Conservation (phyloP, 2,888 invertebrate genomes). For the Drosophila merina region DNA sequence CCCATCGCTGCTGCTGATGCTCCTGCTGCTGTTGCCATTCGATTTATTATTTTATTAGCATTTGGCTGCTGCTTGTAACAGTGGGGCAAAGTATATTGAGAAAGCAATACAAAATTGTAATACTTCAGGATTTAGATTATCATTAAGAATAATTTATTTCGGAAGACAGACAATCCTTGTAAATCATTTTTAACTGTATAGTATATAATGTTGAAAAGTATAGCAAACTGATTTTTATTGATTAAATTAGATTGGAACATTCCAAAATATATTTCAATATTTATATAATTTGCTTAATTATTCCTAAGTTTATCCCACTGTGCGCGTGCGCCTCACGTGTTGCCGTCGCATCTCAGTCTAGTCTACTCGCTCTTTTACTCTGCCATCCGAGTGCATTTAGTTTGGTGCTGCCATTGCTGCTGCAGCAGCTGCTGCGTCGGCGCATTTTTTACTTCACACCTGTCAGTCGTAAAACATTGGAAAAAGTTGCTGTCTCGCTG, state of each 20-base stretch:
- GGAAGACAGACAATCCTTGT: no score
- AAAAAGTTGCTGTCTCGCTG: slow-evolving; percentile 33
- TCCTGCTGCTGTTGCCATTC: slow-evolving; percentile 52
- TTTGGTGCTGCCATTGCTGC: slow-evolving; percentile 1
- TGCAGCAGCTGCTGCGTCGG: slow-evolving; percentile 51
- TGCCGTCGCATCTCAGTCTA: slow-evolving; percentile 33
- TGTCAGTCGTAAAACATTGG: slow-evolving; percentile 68
- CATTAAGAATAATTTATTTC: neutral
- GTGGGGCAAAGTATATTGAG: slow-evolving; percentile 39
- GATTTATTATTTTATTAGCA: slow-evolving; percentile 76
- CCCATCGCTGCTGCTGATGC: slow-evolving; percentile 6
- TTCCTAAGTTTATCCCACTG: slow-evolving; percentile 25
- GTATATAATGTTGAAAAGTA: no score
- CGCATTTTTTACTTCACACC: slow-evolving; percentile 70
- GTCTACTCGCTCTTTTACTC: slow-evolving; percentile 1
- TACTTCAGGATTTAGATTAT: no score
- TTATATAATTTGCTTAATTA: neutral
- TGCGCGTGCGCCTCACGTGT: slow-evolving; percentile 65
- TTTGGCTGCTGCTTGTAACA: slow-evolving; percentile 60
- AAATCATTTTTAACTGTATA: no score
- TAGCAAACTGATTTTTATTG: neutral
- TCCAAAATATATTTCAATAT: neutral
- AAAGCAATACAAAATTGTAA: neutral
- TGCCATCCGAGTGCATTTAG: slow-evolving; percentile 23
- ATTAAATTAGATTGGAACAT: neutral